Base-by-base conservation (phyloP, 2,888 invertebrate species). In the Zonitis immaculata region DNA sequence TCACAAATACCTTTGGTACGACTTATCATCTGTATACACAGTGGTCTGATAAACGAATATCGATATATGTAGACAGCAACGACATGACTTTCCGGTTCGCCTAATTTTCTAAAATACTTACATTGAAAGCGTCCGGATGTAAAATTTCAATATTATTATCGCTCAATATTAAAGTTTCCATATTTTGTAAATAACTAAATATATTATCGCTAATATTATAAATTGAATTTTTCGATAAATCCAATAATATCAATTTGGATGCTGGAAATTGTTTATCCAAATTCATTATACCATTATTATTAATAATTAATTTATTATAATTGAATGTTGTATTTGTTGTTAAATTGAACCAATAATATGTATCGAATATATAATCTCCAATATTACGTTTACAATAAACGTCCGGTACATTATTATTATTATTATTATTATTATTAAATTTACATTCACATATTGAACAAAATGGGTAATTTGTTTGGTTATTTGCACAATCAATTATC, bases 141-240 rank as follows among this genome's bases (percentile, higher is more conserved):
- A 91, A 70, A 0, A 73, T 75, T 1, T 81, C 82, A 18, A 91
- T 73, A 42, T 82, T 77, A 62, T 91, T 91, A 55, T 84, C 72
- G 52, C 88, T 87, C 57, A 92, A 73, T 71, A 89, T 86, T 43
- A 92, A 67, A 2, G 79, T 80, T 0, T 76, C 76, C 70, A 91
- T 77, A 43, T 81, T 77, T 43, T 80, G 80, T 7, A 91, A 72
- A 54, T 84, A 79, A 53, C 76, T 77, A 69, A 91, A 91, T 14
- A 85, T 83, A 0, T 76, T 78, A 11, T 78, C 73, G 6, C 80
- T 81, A 44, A 91, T 86, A 7, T 67, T 70, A 4, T 74, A 77
- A n/a, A 91, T 87, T 42, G 76, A 75, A 71, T 87, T 88, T 47
- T 79, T 70, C 0, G 82, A 80, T 6, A 91, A 75, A 63, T 85